Evolutionary conservation across 2,797 vertebrate species (phyloP).

Genomic region (Morelia viridis): DNA sequence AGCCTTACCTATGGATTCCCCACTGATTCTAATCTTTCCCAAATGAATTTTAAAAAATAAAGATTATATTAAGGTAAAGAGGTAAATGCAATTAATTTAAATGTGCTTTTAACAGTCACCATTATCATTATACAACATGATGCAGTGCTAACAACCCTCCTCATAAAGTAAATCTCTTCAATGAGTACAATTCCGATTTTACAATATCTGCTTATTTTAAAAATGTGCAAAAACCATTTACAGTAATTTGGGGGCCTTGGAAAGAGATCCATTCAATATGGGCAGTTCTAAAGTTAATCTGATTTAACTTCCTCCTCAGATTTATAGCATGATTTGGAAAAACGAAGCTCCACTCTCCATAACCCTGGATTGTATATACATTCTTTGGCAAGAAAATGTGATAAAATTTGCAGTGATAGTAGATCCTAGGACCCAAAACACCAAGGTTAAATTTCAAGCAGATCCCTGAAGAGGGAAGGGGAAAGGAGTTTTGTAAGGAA

Average conservation of each 20-base stretch:
- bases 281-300: neutral
- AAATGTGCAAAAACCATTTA: neutral
- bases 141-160: neutral
- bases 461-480: neutral
- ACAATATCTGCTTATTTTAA: neutral
- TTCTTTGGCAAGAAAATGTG: neutral
- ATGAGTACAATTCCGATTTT: neutral
- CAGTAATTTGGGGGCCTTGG: neutral
- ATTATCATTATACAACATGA: neutral
- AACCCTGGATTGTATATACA: neutral
- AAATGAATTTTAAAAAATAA: neutral
- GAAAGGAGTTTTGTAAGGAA: neutral
- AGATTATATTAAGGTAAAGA: slow-evolving; percentile 13
- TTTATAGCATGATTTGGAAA: neutral
- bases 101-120: neutral
- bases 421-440: neutral
- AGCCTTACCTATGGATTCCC: slow-evolving; percentile 12
- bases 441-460: neutral
- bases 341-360: neutral
- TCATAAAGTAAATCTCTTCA: neutral
- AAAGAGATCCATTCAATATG: neutral
- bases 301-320: neutral
- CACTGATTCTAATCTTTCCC: slow-evolving; percentile 17
- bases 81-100: slow-evolving; percentile 21
- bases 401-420: neutral